A percentile compares a stretch with the other conserved stretches of the same genome.
These are phyloP conservation scores for Drosophila affinis DNA, from an alignment of 2,888 invertebrate genomes.

Conservation along the genomic window DNA sequence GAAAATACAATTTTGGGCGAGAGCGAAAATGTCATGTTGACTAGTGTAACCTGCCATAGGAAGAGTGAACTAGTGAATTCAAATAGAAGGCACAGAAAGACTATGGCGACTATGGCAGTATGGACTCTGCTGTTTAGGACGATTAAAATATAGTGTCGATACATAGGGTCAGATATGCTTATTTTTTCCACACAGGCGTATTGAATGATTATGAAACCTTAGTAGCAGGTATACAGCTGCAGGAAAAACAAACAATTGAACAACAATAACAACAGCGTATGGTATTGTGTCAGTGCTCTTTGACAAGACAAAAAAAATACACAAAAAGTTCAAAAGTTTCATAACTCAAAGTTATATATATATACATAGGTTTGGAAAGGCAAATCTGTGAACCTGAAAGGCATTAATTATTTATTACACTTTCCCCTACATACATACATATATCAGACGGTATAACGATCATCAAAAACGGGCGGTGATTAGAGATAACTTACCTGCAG, in stretches of 20 bases:
- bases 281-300: constrained; percentile 7
- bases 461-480: neutral
- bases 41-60: too few species aligned
- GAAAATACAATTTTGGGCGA: too few species aligned
- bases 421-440: constrained; percentile 23
- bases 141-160: neutral
- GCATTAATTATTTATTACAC: constrained; percentile 42
- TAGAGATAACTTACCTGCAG: too few species aligned
- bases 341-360: constrained; percentile 44
- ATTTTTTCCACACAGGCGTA: neutral
- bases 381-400: constrained; percentile 31
- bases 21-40: too few species aligned
- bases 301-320: constrained; percentile 29
- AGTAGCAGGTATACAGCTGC: constrained; percentile 43
- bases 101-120: too few species aligned
- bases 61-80: too few species aligned
- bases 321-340: constrained; percentile 38
- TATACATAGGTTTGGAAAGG: constrained; percentile 42
- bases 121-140: too few species aligned
- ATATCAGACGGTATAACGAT: constrained; percentile 3
- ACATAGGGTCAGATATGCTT: neutral
- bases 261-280: constrained; percentile 34
- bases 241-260: constrained; percentile 51
- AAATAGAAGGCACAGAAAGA: too few species aligned
- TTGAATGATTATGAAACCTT: constrained; percentile 47